These are phyloP conservation scores for Porphyrio hochstetteri DNA, from an alignment of 2,113 vertebrate genomes.

Conservation along the genomic window DNA sequence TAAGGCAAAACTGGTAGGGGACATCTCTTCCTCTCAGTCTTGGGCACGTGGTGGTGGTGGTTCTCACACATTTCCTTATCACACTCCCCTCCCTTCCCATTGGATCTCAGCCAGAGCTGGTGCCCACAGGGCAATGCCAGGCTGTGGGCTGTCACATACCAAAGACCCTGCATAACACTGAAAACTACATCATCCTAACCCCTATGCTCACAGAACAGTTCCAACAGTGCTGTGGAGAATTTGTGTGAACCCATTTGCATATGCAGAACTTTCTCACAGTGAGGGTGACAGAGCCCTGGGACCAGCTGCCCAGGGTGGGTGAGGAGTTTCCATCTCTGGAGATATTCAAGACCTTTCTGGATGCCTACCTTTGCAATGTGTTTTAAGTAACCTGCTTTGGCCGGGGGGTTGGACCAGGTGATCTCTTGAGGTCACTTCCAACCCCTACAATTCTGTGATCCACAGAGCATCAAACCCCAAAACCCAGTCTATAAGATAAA, in stretches of 20 bases:
- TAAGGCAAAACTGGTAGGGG: not conserved
- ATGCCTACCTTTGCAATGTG: too few species aligned
- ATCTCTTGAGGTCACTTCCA: too few species aligned
- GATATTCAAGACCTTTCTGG: too few species aligned
- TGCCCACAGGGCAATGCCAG: not conserved
- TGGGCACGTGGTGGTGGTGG: accelerated
- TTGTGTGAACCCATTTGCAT: not conserved
- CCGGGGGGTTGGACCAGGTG: too few species aligned
- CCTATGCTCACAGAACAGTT: not conserved
- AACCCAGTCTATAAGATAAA: not conserved
- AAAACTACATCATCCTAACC: not conserved
- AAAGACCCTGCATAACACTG: not conserved
- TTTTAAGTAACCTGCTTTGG: too few species aligned
- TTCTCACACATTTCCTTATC: not conserved
- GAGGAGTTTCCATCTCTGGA: too few species aligned
- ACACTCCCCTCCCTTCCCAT: not conserved
- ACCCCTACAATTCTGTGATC: not conserved
- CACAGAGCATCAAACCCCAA: not conserved
- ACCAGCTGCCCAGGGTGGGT: too few species aligned
- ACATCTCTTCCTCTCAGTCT: not conserved
- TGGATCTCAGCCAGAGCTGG: not conserved
- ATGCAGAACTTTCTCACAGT: too few species aligned
- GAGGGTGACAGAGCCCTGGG: too few species aligned
- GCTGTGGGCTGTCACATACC: not conserved
- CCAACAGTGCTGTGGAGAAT: not conserved